Conservation (phyloP, 2,888 invertebrate genomes). For the Xylocampa areola region DNA sequence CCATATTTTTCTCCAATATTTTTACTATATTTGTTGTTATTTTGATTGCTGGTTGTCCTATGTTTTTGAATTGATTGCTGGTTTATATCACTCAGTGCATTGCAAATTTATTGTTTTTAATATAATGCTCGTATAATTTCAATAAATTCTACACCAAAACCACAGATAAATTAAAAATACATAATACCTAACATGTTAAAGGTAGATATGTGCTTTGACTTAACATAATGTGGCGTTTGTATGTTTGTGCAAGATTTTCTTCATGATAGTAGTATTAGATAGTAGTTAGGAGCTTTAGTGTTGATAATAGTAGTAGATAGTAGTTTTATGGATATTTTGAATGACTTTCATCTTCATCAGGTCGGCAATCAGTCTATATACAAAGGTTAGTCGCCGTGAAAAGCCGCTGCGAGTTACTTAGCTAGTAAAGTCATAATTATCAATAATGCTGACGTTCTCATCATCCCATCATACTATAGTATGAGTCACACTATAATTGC, state of each 20-base stretch:
- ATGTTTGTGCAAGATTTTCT: too few species aligned
- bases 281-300: too few species aligned
- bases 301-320: too few species aligned
- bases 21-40: constrained; percentile 9
- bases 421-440: constrained; percentile 15
- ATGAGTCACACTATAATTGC: constrained; percentile 32
- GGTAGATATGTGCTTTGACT: too few species aligned
- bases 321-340: too few species aligned
- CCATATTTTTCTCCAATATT: not conserved
- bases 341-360: too few species aligned
- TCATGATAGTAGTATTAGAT: too few species aligned
- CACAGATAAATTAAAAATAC: too few species aligned
- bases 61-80: not conserved
- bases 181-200: too few species aligned
- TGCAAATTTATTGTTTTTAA: constrained; percentile 11
- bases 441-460: constrained; percentile 4
- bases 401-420: constrained; percentile 7
- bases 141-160: constrained; percentile 11
- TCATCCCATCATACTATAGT: constrained; percentile 25
- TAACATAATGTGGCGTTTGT: too few species aligned
- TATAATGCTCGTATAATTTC: not conserved
- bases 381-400: too few species aligned
- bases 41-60: not conserved
- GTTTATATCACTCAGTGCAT: not conserved
- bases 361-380: too few species aligned